phyloP scores from a whole-genome alignment of 1,140 invertebrate species.

The Papilio dardanus region DNA sequence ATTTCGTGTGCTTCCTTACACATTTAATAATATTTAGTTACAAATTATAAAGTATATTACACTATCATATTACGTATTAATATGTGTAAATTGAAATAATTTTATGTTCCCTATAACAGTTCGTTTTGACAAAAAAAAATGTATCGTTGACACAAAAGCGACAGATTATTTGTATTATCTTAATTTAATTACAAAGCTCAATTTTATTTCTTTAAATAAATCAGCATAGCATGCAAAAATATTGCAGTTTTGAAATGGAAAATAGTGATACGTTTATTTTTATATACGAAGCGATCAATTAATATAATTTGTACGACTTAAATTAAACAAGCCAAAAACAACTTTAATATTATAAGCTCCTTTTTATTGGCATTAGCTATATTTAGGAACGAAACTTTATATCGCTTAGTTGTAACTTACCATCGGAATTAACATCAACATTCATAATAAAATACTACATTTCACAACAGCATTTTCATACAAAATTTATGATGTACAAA shows the following conservation, averaged over 20 bases:
- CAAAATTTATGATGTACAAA: slow-evolving; percentile 72
- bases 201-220: neutral
- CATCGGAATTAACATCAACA: slow-evolving; percentile 22
- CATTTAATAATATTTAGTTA: slow-evolving; percentile 33
- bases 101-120: slow-evolving; percentile 27
- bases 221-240: too few relatives aligned
- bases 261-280: neutral
- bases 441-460: slow-evolving; percentile 47
- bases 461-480: slow-evolving; percentile 66
- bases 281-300: neutral
- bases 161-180: neutral
- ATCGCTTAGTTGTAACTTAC: neutral
- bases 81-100: slow-evolving; percentile 21
- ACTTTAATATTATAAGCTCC: slow-evolving; percentile 16
- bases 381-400: slow-evolving; percentile 24
- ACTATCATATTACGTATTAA: slow-evolving; percentile 14
- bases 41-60: slow-evolving; percentile 26
- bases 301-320: neutral
- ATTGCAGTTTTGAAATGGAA: neutral
- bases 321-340: slow-evolving; percentile 5
- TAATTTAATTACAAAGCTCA: neutral
- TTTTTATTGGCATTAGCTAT: slow-evolving; percentile 1
- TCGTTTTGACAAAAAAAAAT: slow-evolving; percentile 29
- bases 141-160: neutral
- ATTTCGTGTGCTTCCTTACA: slow-evolving; percentile 26